Evolutionary conservation across 64 coral and sea anemone species (phyloP).

Genomic region (Acropora yongei): DNA sequence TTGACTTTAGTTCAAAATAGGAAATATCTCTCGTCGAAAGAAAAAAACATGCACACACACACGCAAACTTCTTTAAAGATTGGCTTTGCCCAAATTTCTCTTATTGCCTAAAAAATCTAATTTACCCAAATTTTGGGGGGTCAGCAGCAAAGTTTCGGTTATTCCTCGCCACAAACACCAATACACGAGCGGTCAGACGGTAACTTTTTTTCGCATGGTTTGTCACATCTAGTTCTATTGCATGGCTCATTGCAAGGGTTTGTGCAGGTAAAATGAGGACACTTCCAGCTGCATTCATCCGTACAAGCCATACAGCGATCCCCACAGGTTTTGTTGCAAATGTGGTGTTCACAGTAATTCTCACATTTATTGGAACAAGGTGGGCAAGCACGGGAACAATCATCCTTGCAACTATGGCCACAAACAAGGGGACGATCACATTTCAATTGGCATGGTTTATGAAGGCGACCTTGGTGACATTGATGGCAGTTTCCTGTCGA

Average conservation of each 20-base stretch:
- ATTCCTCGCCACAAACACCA: slow-evolving; percentile 80
- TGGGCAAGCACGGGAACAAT: slow-evolving; percentile 67
- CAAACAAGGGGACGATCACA: slow-evolving; percentile 66
- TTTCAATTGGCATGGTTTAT: slow-evolving; percentile 51
- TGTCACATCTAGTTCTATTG: slow-evolving; percentile 47
- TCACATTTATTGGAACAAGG: slow-evolving; percentile 67
- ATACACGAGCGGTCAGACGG: slow-evolving; percentile 65
- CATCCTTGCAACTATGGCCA: slow-evolving; percentile 54
- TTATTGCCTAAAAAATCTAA: no score
- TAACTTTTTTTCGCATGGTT: slow-evolving; percentile 52
- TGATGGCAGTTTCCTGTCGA: slow-evolving; percentile 19
- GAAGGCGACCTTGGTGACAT: slow-evolving; percentile 39
- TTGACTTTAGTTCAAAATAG: no score
- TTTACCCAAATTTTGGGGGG: no score
- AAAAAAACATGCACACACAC: no score
- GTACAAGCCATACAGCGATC: slow-evolving; percentile 63
- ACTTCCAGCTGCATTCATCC: slow-evolving; percentile 39
- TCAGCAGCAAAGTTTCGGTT: slow-evolving; percentile 68
- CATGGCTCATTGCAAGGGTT: slow-evolving; percentile 59
- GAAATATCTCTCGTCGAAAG: no score
- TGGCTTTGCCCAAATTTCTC: no score
- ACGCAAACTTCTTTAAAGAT: no score
- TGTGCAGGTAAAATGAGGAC: slow-evolving; percentile 52
- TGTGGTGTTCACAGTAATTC: slow-evolving; percentile 2
- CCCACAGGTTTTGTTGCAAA: slow-evolving; percentile 62